Percentiles rank a stretch among this genome's conserved stretches.
phyloP scores from a whole-genome alignment of 2,113 vertebrate genomes.

The Aleadryas rufinucha region DNA sequence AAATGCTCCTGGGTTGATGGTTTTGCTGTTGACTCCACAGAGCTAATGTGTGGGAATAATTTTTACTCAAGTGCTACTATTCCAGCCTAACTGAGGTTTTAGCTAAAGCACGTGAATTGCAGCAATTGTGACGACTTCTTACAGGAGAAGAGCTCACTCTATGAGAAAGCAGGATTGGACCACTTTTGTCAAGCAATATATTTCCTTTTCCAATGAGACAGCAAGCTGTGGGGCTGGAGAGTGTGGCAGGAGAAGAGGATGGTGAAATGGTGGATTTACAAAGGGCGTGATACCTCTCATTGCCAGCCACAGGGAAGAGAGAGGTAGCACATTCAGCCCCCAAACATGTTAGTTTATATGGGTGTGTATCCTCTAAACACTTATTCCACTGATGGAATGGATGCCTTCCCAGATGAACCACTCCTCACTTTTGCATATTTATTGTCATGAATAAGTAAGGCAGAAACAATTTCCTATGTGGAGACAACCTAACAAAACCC shows the following conservation, averaged over 20 bases:
- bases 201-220: neutral
- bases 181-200: neutral
- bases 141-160: neutral
- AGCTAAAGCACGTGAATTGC: neutral
- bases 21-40: neutral
- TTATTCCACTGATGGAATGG: neutral
- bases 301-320: neutral
- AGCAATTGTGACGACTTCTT: neutral
- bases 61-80: neutral
- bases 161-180: neutral
- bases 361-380: neutral
- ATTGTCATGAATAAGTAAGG: neutral
- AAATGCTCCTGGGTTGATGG: neutral
- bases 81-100: neutral
- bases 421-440: neutral
- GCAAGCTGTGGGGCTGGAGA: neutral
- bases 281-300: neutral
- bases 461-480: neutral
- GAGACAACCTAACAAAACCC: neutral
- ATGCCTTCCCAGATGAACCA: neutral
- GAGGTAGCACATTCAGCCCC: neutral
- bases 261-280: neutral
- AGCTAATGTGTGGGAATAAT: rapidly evolving
- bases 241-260: neutral
- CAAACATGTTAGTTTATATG: neutral